Evolutionary conservation across 2,797 vertebrate genomes (phyloP), one percentile per base, ranked within the genome.

Genomic region (Anguilla marmorata): DNA sequence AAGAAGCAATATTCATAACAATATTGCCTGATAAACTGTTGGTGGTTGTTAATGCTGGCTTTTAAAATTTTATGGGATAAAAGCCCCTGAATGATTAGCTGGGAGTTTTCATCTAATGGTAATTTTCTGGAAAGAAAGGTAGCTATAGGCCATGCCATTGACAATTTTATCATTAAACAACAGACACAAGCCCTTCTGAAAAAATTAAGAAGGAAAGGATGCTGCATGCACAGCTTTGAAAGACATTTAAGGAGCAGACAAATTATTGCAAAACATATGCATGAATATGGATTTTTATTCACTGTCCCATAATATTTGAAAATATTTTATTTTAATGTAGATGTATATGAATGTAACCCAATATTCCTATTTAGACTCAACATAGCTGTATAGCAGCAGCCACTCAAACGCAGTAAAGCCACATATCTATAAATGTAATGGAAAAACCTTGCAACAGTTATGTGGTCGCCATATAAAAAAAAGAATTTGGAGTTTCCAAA

Each of bases 1-100:
- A 19, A 56, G 76, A 58, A 87, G 45, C 14, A 87, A 86, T 69
- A 86, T 45, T 41, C 16, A 41, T 79, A 79, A 79, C 45, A 79
- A 79, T 79, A 79, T 79, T 79, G 74, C 37, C 74, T 41, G 74
- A 37, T 27, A 79, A 79, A 79, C 45, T 45, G 37, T 79, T 79
- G 16, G 74, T 45, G 16, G 33, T 79, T 74, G 30, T 74, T 74
- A 74, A 74, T 30, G 33, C 24, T 74, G 69, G 30, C 30, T 74
- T 74, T 74, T 74, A 16, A 33, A 69, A 69, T 74, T 30, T 74
- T 74, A 74, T 14, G 69, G 69, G 11, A 79, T 79, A 79, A 41
- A 79, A 79, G 33, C 74, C 33, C 74, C 33, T 79, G 74, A 79
- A 79, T 45, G 33, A 41, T 79, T 41, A 79, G 74, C 33, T 8